Conservation (phyloP, 1,140 invertebrate genomes). For the Achroia grisella region DNA sequence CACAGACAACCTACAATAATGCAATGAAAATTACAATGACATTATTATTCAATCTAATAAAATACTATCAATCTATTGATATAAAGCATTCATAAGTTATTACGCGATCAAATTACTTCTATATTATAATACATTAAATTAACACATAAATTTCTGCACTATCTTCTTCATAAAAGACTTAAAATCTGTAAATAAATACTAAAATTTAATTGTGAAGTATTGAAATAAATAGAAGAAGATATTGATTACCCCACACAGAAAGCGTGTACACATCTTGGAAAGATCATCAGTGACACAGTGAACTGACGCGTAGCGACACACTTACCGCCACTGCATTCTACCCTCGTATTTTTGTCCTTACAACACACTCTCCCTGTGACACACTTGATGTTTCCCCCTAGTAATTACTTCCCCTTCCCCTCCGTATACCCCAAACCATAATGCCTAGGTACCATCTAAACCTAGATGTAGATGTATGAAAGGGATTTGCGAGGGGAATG, state of each 20-base stretch:
- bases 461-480: slow-evolving; percentile 53
- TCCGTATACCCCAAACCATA: slow-evolving; percentile 32
- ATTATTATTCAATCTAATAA: too few relatives aligned
- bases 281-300: slow-evolving; percentile 71
- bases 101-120: too few relatives aligned
- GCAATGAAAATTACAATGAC: too few relatives aligned
- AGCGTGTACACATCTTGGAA: slow-evolving; percentile 35
- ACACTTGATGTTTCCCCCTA: slow-evolving; percentile 66
- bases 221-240: background rate
- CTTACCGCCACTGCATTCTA: slow-evolving; percentile 60
- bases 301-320: slow-evolving; percentile 65
- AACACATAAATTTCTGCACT: too few relatives aligned
- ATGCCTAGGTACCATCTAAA: slow-evolving; percentile 50
- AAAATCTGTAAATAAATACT: too few relatives aligned
- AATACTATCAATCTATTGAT: too few relatives aligned
- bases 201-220: too few relatives aligned
- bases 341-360: slow-evolving; percentile 65
- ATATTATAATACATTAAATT: too few relatives aligned
- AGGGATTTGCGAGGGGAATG: slow-evolving; percentile 61
- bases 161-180: too few relatives aligned
- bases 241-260: background rate
- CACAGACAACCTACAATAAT: too few relatives aligned
- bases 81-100: too few relatives aligned
- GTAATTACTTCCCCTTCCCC: slow-evolving; percentile 60
- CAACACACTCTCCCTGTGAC: slow-evolving; percentile 68